Evolutionary conservation across 2,888 invertebrate genomes (phyloP), one percentile per base, ranked within the genome.

Genomic region (Trissonchulus latispiculum): DNA sequence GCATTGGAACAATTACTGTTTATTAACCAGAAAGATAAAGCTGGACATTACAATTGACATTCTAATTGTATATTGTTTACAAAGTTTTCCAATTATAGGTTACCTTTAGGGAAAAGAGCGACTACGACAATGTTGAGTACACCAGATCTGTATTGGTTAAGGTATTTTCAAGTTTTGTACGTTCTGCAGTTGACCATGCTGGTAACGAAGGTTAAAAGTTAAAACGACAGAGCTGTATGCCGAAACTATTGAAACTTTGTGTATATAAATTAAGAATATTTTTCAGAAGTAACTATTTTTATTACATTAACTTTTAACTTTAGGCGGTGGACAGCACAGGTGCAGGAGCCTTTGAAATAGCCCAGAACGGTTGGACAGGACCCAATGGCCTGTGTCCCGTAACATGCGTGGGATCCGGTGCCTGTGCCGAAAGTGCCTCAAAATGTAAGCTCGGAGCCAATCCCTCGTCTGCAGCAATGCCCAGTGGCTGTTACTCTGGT

Each of bases 301-400:
- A n/a, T n/a, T n/a, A n/a, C n/a, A n/a, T n/a, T n/a, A n/a, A n/a
- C n/a, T 48, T 48, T 48, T 15, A 48, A 15, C 23, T 64, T 29
- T 28, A 64, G 35, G n/a, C 66, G n/a, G 66, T 64, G 18, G 69
- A 68, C 69, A 36, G 33, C 28, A 68, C 69, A n/a, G 69, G 36
- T 35, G 36, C 33, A 33, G 69, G 35, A 8, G 36, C 31, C n/a
- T 68, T 68, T 36, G 69, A 68, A 68, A 68, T 68, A 8, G 31
- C 69, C 15, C 69, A 68, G 36, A 68, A 68, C 36, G 69, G 69
- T 36, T 68, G 69, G 69, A 36, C 69, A 36, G 69, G 69, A 32
- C 8, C 2, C n/a, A 33, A 23, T 36, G 69, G 69, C 8, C 36
- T 68, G 2, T 68, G 69, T 36, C 69, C 69, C 3, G 69, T 33